Evolutionary conservation across 2,888 invertebrate genomes (phyloP).

Genomic region (Mimachlamys varia): DNA sequence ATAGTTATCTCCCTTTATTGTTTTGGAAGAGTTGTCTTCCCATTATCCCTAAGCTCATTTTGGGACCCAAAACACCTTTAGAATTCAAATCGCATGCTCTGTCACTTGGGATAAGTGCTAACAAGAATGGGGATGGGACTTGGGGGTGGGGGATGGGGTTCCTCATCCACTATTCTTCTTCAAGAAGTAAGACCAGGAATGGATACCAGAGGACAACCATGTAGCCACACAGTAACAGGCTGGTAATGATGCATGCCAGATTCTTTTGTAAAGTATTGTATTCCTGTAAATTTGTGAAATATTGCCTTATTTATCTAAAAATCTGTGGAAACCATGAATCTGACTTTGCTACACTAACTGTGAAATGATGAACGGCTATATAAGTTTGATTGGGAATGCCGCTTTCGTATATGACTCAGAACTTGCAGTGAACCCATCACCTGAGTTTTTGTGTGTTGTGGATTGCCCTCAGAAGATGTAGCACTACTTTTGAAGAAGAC

Average conservation of each 20-base stretch:
- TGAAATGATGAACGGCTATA: background rate
- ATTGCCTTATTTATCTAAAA: background rate
- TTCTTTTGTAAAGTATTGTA: too few relatives aligned
- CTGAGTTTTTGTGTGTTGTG: constrained; percentile 33
- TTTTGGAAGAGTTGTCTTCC: constrained; percentile 84
- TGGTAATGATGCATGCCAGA: too few relatives aligned
- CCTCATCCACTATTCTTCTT: too few relatives aligned
- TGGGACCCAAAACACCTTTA: background rate
- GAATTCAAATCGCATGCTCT: background rate
- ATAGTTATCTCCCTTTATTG: constrained; percentile 84
- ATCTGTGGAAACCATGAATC: background rate
- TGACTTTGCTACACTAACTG: background rate
- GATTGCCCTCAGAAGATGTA: constrained; percentile 9
- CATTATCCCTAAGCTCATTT: constrained; percentile 46
- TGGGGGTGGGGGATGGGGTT: too few relatives aligned
- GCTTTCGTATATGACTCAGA: constrained; percentile 3
- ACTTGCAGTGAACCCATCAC: constrained; percentile 15
- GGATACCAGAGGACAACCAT: too few relatives aligned
- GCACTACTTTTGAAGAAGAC: constrained; percentile 15
- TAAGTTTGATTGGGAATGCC: constrained; percentile 20
- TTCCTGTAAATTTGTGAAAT: background rate
- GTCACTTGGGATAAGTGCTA: background rate
- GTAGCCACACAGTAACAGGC: too few relatives aligned
- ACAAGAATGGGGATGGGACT: too few relatives aligned
- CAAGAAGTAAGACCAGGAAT: too few relatives aligned